A percentile compares a stretch with the other conserved stretches of the same genome.
phyloP scores from a whole-genome alignment of 2,888 invertebrate genomes.

The Gymnoscelis rufifasciata region DNA sequence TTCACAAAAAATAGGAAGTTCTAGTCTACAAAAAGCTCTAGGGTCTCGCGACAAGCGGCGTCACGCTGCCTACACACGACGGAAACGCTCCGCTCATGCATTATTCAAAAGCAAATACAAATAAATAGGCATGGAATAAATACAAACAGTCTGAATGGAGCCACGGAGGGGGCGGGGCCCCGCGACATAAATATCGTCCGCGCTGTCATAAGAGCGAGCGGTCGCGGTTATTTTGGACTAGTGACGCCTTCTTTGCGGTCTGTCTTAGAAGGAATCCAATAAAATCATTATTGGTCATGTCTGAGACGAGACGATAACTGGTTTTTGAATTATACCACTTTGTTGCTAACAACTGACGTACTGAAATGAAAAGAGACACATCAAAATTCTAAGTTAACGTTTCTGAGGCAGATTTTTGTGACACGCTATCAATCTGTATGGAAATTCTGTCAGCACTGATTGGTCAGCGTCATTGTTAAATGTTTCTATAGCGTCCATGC shows the following conservation, averaged over 20 bases:
- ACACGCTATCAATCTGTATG: too few relatives aligned
- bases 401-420: too few relatives aligned
- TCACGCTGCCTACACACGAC: slow-evolving; percentile 79
- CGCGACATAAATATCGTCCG: slow-evolving; percentile 75
- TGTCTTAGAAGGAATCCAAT: slow-evolving; percentile 31
- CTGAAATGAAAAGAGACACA: too few relatives aligned
- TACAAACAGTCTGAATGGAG: slow-evolving; percentile 78
- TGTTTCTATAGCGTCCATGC: too few relatives aligned
- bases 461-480: too few relatives aligned
- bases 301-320: slow-evolving; percentile 1
- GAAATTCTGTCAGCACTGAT: too few relatives aligned
- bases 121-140: slow-evolving; percentile 78
- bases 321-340: too few relatives aligned
- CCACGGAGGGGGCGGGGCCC: slow-evolving; percentile 72
- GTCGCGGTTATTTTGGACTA: slow-evolving; percentile 67
- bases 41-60: slow-evolving; percentile 50
- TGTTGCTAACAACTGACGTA: too few relatives aligned
- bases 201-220: slow-evolving; percentile 68
- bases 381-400: too few relatives aligned
- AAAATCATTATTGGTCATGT: slow-evolving; percentile 25
- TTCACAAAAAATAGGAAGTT: slow-evolving; percentile 6
- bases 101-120: slow-evolving; percentile 79
- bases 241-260: slow-evolving; percentile 37
- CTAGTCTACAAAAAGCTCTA: slow-evolving; percentile 18
- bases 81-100: slow-evolving; percentile 76